phyloP scores from a whole-genome alignment of 2,888 invertebrate genomes.

The Temnothorax unifasciatus region DNA sequence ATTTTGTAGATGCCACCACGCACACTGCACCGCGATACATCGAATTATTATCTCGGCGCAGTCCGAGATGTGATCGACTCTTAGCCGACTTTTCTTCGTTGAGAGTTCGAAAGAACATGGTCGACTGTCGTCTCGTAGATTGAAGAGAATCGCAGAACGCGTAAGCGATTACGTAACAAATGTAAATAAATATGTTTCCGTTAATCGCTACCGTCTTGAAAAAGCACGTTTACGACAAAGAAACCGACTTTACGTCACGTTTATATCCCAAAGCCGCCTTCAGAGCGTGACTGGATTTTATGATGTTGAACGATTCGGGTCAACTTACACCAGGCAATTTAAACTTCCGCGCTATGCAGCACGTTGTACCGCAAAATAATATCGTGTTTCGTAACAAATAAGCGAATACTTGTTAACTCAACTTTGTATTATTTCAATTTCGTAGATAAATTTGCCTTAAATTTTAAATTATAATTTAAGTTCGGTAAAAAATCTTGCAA shows the following conservation, averaged over 20 bases:
- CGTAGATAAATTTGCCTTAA: neutral
- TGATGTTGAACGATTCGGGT: conserved; percentile 47
- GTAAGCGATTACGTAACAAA: neutral
- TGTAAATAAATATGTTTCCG: conserved; percentile 17
- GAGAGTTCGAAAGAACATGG: neutral
- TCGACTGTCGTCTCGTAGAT: neutral
- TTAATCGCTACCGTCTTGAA: neutral
- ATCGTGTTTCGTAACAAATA: conserved; percentile 46
- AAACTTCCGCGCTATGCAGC: conserved; percentile 47
- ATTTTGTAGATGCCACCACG: conserved; percentile 8
- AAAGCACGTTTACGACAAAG: conserved; percentile 38
- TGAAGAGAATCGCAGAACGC: neutral
- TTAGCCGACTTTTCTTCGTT: neutral
- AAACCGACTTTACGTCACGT: conserved; percentile 54
- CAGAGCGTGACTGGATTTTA: conserved; percentile 65
- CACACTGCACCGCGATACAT: neutral
- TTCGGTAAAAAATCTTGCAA: neutral
- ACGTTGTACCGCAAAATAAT: conserved; percentile 45
- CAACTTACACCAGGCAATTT: conserved; percentile 51
- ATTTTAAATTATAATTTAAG: neutral
- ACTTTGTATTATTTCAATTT: conserved; percentile 45
- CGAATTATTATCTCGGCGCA: neutral
- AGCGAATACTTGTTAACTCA: conserved; percentile 24
- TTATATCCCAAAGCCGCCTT: conserved; percentile 61
- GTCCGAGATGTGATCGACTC: neutral